These are phyloP conservation scores for Tuta absoluta DNA, from an alignment of 2,888 invertebrate genomes.

Conservation along the genomic window DNA sequence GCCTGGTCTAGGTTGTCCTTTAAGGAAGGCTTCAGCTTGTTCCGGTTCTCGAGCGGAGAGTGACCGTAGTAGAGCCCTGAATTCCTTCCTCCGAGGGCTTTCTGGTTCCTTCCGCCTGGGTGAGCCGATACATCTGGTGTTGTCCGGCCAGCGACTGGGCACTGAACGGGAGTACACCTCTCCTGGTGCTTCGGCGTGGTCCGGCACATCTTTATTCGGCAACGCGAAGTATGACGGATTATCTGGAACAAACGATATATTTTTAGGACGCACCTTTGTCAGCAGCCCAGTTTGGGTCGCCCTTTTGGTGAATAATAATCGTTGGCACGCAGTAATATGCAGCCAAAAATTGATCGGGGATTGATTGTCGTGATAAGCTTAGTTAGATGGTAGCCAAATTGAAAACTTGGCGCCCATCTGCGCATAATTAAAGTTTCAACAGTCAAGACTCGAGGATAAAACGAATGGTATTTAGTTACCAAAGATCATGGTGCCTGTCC, in stretches of 20 bases:
- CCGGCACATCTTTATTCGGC: constrained; percentile 75
- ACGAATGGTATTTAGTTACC: constrained; percentile 39
- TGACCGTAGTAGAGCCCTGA: constrained; percentile 83
- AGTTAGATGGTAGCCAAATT: not conserved
- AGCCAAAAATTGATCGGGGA: constrained; percentile 11
- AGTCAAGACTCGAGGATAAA: not conserved
- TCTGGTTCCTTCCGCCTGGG: constrained; percentile 68
- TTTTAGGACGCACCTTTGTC: constrained; percentile 7
- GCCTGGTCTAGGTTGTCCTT: constrained; percentile 85
- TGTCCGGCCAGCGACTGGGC: constrained; percentile 83
- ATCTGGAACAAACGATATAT: constrained; percentile 78
- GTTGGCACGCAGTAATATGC: constrained; percentile 10
- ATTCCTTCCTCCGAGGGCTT: constrained; percentile 76
- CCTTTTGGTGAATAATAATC: not conserved
- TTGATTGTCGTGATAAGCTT: not conserved
- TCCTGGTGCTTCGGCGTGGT: constrained; percentile 50
- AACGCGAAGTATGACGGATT: constrained; percentile 90
- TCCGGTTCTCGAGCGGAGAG: constrained; percentile 84
- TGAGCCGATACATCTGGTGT: constrained; percentile 62
- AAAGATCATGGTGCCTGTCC: constrained; percentile 49
- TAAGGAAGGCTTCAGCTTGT: constrained; percentile 84
- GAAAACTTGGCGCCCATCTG: not conserved
- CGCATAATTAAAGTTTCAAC: not conserved
- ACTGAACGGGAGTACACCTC: constrained; percentile 85
- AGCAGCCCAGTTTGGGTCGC: constrained; percentile 6